Percentiles rank a stretch among this genome's conserved stretches.
Evolutionary conservation across 2,888 invertebrate genomes (phyloP).

Genomic region (Limnephilus lunatus): DNA sequence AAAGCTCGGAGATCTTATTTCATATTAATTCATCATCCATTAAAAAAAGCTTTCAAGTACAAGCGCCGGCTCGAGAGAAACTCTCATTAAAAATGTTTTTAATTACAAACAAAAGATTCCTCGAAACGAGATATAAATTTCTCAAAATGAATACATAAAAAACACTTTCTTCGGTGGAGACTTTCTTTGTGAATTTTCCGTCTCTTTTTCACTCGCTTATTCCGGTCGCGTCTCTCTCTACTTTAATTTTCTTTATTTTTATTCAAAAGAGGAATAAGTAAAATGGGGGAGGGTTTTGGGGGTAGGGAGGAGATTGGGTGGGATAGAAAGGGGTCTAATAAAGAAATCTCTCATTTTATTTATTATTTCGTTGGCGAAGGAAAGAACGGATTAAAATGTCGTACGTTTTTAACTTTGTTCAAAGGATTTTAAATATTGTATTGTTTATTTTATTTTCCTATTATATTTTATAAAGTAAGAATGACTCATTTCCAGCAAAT

Average conservation of each 20-base stretch:
- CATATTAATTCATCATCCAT: neutral
- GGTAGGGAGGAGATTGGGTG: neutral
- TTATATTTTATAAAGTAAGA: neutral
- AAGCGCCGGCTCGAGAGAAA: neutral
- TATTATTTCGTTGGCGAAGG: constrained; percentile 63
- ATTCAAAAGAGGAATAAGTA: constrained; percentile 66
- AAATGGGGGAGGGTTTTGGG: constrained; percentile 52
- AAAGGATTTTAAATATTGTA: neutral
- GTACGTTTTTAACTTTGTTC: constrained; percentile 6
- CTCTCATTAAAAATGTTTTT: constrained; percentile 39
- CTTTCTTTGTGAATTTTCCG: constrained; percentile 18
- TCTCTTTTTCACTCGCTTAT: constrained; percentile 41
- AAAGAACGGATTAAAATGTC: constrained; percentile 35
- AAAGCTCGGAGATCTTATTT: neutral
- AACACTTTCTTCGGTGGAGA: constrained; percentile 12
- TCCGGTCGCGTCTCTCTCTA: constrained; percentile 55
- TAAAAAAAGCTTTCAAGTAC: neutral
- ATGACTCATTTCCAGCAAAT: too few species aligned
- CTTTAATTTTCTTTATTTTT: constrained; percentile 65
- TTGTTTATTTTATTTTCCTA: neutral
- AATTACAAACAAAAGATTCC: constrained; percentile 27
- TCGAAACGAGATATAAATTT: constrained; percentile 27
- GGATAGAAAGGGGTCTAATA: constrained; percentile 57
- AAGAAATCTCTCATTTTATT: constrained; percentile 66
- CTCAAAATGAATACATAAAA: constrained; percentile 29